A percentile compares a stretch with the other conserved stretches of the same genome.
These are phyloP conservation scores for Epizoanthus ramosus DNA, from an alignment of 92 coral and sea anemone species.

Conservation along the genomic window DNA sequence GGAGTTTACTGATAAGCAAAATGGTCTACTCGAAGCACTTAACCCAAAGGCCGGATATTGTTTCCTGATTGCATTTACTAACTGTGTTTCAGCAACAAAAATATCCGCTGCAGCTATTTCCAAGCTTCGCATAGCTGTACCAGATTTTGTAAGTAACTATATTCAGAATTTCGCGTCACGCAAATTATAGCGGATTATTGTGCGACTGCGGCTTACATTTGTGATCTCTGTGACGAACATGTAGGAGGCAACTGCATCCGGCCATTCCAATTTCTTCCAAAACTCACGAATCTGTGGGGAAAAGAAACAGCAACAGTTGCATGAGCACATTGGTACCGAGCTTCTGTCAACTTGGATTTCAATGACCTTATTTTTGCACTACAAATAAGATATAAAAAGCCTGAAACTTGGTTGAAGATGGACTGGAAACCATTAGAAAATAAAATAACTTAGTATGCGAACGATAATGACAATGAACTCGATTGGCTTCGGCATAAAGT, in stretches of 20 bases:
- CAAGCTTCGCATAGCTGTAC: no score
- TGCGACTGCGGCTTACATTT: constrained; percentile 55
- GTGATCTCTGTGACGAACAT: constrained; percentile 89
- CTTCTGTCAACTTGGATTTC: neutral
- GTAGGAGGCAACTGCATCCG: constrained; percentile 89
- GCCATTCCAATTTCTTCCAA: constrained; percentile 95
- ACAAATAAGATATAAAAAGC: neutral
- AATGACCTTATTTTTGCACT: neutral
- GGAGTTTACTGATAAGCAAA: no score
- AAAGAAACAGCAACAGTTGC: neutral
- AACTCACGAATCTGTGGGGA: constrained; percentile 81
- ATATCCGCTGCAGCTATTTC: no score
- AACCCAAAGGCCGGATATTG: no score
- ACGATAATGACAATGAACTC: no score
- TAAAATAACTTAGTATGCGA: no score
- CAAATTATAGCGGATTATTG: neutral
- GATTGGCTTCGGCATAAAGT: no score
- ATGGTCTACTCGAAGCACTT: no score
- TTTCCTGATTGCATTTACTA: no score
- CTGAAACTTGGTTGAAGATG: no score
- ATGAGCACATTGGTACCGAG: neutral
- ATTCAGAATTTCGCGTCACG: neutral
- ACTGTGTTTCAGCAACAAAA: no score
- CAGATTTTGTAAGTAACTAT: neutral
- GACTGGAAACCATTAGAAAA: no score